phyloP scores from a whole-genome alignment of 2,888 invertebrate species.

The Myopa tessellatipennis region DNA sequence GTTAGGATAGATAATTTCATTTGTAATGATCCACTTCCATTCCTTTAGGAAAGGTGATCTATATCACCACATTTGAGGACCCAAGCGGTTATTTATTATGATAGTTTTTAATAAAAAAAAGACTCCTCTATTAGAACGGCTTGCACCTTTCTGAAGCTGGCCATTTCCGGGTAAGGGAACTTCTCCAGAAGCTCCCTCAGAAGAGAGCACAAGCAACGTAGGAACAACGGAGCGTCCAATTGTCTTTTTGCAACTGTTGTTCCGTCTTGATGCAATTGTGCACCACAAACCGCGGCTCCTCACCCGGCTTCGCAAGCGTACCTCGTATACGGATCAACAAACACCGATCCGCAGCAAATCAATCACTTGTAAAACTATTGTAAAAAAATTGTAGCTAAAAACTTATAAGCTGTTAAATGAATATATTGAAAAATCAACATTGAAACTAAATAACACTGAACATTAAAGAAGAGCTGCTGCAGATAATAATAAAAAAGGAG shows the following conservation, averaged over 20 bases:
- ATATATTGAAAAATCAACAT: too few species aligned
- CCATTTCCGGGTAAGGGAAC: too few species aligned
- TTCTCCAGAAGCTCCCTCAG: background rate
- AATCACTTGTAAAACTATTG: background rate
- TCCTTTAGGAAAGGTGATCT: too few species aligned
- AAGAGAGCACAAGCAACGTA: slow-evolving; percentile 67
- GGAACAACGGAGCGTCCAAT: slow-evolving; percentile 69
- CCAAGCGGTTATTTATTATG: too few species aligned
- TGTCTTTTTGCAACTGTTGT: slow-evolving; percentile 70
- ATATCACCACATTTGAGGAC: too few species aligned
- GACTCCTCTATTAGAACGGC: too few species aligned
- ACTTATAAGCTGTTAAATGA: background rate
- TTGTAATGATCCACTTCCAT: too few species aligned
- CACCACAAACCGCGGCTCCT: slow-evolving; percentile 43
- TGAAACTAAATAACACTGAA: too few species aligned
- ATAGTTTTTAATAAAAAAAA: too few species aligned
- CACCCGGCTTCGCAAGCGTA: slow-evolving; percentile 30
- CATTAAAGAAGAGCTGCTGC: too few species aligned
- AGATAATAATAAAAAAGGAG: too few species aligned
- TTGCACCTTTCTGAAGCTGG: background rate
- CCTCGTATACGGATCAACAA: background rate
- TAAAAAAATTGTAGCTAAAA: slow-evolving; percentile 7
- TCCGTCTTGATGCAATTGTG: slow-evolving; percentile 67
- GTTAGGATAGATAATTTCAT: too few species aligned
- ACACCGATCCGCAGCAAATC: background rate